Percentiles rank a stretch among this genome's conserved stretches.
These are phyloP conservation scores for Xenentodon cancila DNA, from an alignment of 2,797 vertebrate species.

Conservation along the genomic window DNA sequence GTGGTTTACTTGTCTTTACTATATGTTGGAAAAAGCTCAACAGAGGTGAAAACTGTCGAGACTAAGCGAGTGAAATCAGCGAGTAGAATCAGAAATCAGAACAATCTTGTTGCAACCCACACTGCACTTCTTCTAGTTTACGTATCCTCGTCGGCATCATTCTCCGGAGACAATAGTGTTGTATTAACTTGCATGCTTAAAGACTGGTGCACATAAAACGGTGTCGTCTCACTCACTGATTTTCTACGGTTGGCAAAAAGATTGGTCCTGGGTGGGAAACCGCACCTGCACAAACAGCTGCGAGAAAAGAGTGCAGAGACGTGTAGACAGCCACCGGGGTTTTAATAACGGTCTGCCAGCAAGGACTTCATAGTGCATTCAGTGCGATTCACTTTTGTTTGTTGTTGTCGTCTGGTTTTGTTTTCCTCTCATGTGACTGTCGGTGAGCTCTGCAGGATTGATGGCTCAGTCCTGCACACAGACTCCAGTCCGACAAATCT, in stretches of 20 bases:
- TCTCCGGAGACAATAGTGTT: constrained; percentile 39
- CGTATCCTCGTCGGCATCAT: constrained; percentile 22
- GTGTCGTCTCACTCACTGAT: constrained; percentile 33
- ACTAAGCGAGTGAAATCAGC: neutral
- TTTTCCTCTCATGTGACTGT: no score
- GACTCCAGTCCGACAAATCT: neutral
- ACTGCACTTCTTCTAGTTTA: constrained; percentile 42
- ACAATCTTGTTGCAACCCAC: constrained; percentile 19
- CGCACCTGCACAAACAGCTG: neutral
- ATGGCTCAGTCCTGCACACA: neutral
- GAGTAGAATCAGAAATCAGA: constrained; percentile 62
- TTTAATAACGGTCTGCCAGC: neutral
- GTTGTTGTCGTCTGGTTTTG: neutral
- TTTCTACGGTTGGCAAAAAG: neutral
- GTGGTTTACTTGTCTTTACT: neutral
- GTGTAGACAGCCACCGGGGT: neutral
- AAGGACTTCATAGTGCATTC: neutral
- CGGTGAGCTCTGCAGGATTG: neutral
- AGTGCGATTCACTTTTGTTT: neutral
- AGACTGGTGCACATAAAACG: constrained; percentile 25
- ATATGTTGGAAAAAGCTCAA: neutral
- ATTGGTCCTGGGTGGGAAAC: no score
- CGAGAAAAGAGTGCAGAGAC: neutral
- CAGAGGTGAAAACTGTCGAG: neutral
- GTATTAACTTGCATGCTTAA: constrained; percentile 68